Percentiles rank a stretch among this genome's conserved stretches.
phyloP scores from a whole-genome alignment of 2,888 invertebrate species.

The Callyntrura sp. region DNA sequence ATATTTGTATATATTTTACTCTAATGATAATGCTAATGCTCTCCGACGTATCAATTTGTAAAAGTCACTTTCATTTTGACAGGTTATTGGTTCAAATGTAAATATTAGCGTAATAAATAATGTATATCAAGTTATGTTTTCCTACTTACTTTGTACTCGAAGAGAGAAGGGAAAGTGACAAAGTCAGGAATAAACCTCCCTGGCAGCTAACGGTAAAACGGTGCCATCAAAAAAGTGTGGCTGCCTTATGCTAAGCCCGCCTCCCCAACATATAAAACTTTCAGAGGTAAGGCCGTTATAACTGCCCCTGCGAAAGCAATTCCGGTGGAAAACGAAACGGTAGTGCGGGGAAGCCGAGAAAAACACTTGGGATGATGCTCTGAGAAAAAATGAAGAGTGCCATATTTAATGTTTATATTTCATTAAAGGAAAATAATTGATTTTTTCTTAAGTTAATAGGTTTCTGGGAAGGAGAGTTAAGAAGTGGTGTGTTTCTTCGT shows the following conservation, averaged over 20 bases:
- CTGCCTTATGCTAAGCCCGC: neutral
- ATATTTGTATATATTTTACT: no score
- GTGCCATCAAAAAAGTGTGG: neutral
- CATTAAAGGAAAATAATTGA: constrained; percentile 70
- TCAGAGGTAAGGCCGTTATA: neutral
- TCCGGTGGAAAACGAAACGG: neutral
- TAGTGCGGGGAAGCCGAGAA: neutral
- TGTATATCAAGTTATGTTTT: constrained; percentile 20
- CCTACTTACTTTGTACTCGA: neutral
- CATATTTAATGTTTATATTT: constrained; percentile 66
- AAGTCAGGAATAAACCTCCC: neutral
- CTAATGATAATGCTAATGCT: constrained; percentile 26
- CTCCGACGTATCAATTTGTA: constrained; percentile 49
- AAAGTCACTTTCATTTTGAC: constrained; percentile 48
- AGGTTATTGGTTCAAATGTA: constrained; percentile 52
- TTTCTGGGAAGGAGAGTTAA: neutral
- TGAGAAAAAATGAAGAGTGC: constrained; percentile 18
- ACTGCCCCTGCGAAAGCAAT: neutral
- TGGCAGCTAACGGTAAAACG: neutral
- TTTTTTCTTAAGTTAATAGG: constrained; percentile 19
- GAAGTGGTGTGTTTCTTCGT: neutral
- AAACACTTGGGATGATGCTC: constrained; percentile 12
- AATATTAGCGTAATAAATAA: constrained; percentile 52
- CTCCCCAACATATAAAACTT: neutral
- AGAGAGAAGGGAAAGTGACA: neutral